Evolutionary conservation across 2,113 vertebrate genomes (phyloP).

Genomic region (Etheostoma cragini): DNA sequence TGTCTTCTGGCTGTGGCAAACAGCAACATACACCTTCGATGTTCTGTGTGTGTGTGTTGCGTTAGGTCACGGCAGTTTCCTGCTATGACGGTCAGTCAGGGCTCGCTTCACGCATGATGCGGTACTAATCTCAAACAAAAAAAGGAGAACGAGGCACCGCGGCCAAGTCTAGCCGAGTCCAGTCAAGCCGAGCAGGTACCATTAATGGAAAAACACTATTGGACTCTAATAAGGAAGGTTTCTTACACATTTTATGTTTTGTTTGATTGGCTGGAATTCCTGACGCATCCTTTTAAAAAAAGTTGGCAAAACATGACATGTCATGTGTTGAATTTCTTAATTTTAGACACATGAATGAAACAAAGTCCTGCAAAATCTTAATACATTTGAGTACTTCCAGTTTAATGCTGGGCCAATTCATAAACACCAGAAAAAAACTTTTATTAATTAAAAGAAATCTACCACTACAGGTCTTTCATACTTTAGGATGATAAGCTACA

Average conservation of each 20-base stretch:
- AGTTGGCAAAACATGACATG: not conserved
- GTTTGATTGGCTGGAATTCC: not conserved
- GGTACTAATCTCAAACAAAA: too few relatives aligned
- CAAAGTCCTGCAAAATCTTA: slow-evolving; percentile 38
- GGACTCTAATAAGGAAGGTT: not conserved
- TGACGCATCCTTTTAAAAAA: not conserved
- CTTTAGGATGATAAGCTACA: slow-evolving; percentile 10
- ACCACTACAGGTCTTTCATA: slow-evolving; percentile 50
- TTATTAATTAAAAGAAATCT: slow-evolving; percentile 63
- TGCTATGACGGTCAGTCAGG: too few relatives aligned
- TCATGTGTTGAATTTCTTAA: not conserved
- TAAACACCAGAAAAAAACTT: slow-evolving; percentile 39
- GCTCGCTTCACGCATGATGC: too few relatives aligned
- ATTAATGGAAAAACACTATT: too few relatives aligned
- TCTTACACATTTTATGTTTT: not conserved
- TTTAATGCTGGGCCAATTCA: slow-evolving; percentile 59
- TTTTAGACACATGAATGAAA: not conserved
- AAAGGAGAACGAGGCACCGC: too few relatives aligned
- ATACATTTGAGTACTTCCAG: slow-evolving; percentile 24
- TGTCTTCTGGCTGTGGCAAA: too few relatives aligned
- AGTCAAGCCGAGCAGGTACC: too few relatives aligned
- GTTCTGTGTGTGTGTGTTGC: too few relatives aligned
- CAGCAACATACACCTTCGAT: too few relatives aligned
- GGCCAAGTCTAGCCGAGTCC: too few relatives aligned
- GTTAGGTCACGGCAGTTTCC: too few relatives aligned